Conservation (phyloP, 2,797 vertebrate genomes). For the Phrynocephalus guinanensis region DNA sequence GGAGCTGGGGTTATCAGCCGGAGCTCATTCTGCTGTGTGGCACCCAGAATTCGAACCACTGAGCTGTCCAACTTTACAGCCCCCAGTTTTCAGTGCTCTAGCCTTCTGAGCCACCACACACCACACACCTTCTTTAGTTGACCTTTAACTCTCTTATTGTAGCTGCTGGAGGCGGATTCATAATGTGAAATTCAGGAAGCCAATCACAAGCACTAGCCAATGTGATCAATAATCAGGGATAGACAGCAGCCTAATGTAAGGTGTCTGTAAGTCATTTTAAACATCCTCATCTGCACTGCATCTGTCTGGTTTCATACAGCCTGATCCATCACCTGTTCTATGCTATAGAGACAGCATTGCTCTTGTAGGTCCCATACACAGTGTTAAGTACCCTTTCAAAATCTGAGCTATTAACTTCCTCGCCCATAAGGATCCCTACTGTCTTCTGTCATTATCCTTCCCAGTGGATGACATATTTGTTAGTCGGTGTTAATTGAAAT, state of each 20-base stretch:
- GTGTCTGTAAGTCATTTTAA: too few relatives aligned
- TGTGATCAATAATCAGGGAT: not conserved
- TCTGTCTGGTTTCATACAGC: constrained; percentile 1
- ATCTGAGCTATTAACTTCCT: constrained; percentile 41
- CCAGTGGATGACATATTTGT: constrained; percentile 42
- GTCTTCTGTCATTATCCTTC: constrained; percentile 50
- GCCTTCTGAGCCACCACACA: too few relatives aligned
- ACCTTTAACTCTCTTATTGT: not conserved
- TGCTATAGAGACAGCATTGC: not conserved
- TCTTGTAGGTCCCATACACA: constrained; percentile 11
- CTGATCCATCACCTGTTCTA: not conserved
- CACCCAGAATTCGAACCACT: too few relatives aligned
- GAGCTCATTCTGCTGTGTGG: too few relatives aligned
- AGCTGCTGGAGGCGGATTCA: not conserved
- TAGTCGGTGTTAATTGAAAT: constrained; percentile 70
- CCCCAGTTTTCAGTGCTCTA: too few relatives aligned
- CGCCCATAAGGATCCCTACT: constrained; percentile 27
- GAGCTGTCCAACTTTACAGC: too few relatives aligned
- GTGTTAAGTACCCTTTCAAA: constrained; percentile 39
- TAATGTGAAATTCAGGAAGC: not conserved
- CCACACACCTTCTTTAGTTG: not conserved
- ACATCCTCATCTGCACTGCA: constrained; percentile 1
- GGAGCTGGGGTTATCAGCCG: too few relatives aligned
- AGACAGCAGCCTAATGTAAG: not conserved
- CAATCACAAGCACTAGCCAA: not conserved